These are phyloP conservation scores for Rhinoraja longicauda DNA, from an alignment of 2,797 vertebrate species.

Conservation along the genomic window DNA sequence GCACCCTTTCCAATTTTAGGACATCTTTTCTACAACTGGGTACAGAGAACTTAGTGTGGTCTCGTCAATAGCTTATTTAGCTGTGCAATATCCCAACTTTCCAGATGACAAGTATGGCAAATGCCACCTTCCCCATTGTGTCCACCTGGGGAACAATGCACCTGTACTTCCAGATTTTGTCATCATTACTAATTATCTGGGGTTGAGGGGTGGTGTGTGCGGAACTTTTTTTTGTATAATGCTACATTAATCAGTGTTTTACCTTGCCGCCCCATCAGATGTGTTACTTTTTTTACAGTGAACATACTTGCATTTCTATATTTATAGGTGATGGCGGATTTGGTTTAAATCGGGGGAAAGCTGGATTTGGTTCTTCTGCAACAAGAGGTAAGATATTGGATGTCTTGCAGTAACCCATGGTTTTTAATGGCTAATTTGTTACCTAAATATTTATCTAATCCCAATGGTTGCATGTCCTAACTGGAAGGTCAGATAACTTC, in stretches of 20 bases:
- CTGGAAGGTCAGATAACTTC: neutral
- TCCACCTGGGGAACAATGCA: too few relatives aligned
- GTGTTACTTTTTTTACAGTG: neutral
- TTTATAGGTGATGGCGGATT: constrained; percentile 20
- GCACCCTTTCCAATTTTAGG: too few relatives aligned
- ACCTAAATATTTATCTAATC: neutral
- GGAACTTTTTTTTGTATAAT: too few relatives aligned
- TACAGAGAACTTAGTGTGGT: too few relatives aligned
- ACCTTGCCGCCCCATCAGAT: neutral
- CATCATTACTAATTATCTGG: too few relatives aligned
- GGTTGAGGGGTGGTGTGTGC: too few relatives aligned
- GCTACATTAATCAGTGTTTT: neutral
- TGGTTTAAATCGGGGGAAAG: constrained; percentile 15
- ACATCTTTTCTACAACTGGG: too few relatives aligned
- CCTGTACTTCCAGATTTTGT: too few relatives aligned
- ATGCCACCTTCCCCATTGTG: too few relatives aligned
- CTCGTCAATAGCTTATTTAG: too few relatives aligned
- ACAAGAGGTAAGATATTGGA: neutral
- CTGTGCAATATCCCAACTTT: too few relatives aligned
- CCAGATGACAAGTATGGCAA: too few relatives aligned
- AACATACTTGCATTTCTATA: neutral
- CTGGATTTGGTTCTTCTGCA: neutral
- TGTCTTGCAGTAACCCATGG: neutral
- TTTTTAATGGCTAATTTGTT: neutral
- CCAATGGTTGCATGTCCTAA: neutral